These are phyloP conservation scores for Stigmatopora nigra DNA, from an alignment of 2,113 vertebrate genomes.

Conservation along the genomic window DNA sequence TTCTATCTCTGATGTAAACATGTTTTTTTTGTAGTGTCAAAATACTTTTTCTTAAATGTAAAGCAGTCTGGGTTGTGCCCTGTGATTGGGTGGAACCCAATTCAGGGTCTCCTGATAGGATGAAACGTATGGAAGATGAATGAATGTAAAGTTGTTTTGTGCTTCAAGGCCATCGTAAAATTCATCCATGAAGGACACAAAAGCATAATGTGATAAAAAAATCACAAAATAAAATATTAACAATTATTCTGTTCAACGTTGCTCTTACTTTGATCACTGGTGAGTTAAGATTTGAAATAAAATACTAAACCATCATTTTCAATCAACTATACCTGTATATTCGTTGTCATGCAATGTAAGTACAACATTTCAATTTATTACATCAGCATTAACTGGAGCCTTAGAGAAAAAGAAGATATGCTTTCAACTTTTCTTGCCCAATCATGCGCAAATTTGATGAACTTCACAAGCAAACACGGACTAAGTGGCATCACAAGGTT, in stretches of 20 bases:
- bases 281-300: neutral
- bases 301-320: neutral
- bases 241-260: neutral
- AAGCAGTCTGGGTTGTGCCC: too few species aligned
- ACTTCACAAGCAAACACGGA: constrained; percentile 34
- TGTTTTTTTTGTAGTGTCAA: neutral
- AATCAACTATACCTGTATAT: neutral
- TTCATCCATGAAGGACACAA: constrained; percentile 17
- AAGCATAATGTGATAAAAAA: constrained; percentile 11
- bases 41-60: too few species aligned
- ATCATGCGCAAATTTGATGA: constrained; percentile 34
- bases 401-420: constrained; percentile 19
- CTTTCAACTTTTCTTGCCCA: constrained; percentile 28
- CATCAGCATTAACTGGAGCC: constrained; percentile 3
- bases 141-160: too few species aligned
- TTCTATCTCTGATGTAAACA: too few species aligned
- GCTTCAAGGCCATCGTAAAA: constrained; percentile 14
- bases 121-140: too few species aligned
- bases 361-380: constrained; percentile 8
- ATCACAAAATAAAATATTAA: constrained; percentile 20
- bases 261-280: neutral
- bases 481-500: constrained; percentile 19
- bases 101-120: too few species aligned
- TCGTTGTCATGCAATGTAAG: neutral
- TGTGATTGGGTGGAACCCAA: too few species aligned